phyloP scores from a whole-genome alignment of 1,140 invertebrate species.

The Neodiprion virginianus region DNA sequence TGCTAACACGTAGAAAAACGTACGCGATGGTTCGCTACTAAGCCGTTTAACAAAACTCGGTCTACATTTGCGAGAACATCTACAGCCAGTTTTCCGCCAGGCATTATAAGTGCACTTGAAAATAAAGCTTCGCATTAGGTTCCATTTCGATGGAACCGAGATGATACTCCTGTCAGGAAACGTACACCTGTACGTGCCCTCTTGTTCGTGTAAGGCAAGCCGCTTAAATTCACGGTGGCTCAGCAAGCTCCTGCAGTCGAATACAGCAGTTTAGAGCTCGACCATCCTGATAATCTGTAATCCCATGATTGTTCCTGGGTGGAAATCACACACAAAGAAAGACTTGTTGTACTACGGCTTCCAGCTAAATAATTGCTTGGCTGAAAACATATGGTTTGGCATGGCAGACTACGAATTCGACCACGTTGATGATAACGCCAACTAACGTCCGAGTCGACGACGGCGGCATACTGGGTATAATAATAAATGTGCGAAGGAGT shows the following conservation, averaged over 20 bases:
- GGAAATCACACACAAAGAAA: background rate
- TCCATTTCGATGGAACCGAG: background rate
- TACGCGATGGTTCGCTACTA: background rate
- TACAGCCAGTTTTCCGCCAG: background rate
- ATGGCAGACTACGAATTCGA: background rate
- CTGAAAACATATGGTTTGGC: background rate
- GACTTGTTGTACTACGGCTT: background rate
- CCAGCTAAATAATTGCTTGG: background rate
- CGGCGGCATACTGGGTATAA: no score
- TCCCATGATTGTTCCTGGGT: conserved; percentile 8
- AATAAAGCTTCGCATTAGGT: background rate
- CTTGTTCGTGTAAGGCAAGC: background rate
- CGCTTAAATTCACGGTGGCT: background rate
- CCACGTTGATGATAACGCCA: background rate
- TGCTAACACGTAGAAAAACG: background rate
- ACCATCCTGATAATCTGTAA: conserved; percentile 5
- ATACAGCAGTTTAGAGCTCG: background rate
- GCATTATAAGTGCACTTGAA: background rate
- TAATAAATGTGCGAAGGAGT: background rate
- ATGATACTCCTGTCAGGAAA: background rate
- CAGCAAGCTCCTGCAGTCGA: background rate
- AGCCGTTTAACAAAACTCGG: background rate
- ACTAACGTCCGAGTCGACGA: background rate
- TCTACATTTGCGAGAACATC: background rate
- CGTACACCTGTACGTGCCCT: background rate